phyloP scores from a whole-genome alignment of 2,113 vertebrate species.

The Dicentrarchus labrax region DNA sequence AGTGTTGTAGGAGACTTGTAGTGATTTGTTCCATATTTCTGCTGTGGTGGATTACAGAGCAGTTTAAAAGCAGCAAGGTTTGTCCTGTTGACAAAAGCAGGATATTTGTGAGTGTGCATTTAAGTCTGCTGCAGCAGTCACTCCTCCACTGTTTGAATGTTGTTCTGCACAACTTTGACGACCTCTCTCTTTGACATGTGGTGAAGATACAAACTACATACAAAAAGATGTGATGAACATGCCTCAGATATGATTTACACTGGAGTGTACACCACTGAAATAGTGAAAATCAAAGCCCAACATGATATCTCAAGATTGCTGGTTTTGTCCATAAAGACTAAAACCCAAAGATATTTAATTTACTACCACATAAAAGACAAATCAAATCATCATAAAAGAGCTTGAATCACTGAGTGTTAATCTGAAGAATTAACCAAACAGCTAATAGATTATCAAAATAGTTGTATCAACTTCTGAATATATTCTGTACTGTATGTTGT shows the following conservation, averaged over 20 bases:
- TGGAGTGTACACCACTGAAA: background rate
- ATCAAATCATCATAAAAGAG: background rate
- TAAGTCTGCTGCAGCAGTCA: constrained; percentile 9
- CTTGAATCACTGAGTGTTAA: background rate
- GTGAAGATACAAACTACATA: background rate
- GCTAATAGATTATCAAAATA: background rate
- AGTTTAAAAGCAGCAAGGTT: constrained; percentile 35
- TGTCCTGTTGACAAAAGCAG: constrained; percentile 14
- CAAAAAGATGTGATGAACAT: background rate
- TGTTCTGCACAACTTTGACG: constrained; percentile 36
- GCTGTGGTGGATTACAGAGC: background rate
- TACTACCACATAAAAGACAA: background rate
- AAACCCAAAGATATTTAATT: background rate
- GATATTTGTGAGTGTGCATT: background rate
- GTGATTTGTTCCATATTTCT: constrained; percentile 42
- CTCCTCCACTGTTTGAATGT: constrained; percentile 23
- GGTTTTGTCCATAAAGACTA: no score
- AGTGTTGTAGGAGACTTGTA: constrained; percentile 27
- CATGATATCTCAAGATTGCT: background rate
- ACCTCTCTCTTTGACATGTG: background rate
- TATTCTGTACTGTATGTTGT: no score
- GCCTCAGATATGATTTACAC: background rate
- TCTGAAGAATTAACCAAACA: background rate
- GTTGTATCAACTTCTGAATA: background rate
- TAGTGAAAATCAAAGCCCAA: background rate